phyloP scores from a whole-genome alignment of 2,113 vertebrate species.

The Aix galericulata region DNA sequence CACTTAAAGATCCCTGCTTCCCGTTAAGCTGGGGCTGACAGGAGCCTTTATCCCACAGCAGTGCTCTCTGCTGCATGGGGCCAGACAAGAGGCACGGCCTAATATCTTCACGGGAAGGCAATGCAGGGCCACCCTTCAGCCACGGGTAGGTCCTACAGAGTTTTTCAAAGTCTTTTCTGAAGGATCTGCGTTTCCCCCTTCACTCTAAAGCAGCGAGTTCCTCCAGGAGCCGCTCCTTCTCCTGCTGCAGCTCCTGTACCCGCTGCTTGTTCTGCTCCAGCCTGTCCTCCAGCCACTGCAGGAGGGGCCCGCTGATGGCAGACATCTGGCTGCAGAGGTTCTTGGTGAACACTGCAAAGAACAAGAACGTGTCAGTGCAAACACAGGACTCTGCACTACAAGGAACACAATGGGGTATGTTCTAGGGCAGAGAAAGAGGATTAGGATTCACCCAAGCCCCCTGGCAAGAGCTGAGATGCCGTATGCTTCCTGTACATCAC shows the following conservation, averaged over 20 bases:
- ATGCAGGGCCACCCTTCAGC: background rate
- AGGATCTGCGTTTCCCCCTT: background rate
- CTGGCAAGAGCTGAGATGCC: background rate
- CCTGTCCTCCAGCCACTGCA: slow-evolving; percentile 97
- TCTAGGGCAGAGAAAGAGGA: background rate
- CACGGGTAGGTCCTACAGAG: background rate
- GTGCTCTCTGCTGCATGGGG: background rate
- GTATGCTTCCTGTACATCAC: background rate
- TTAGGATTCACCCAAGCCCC: background rate
- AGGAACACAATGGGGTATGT: too few relatives aligned
- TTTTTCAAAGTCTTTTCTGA: background rate
- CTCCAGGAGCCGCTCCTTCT: slow-evolving; percentile 88
- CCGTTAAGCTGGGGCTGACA: background rate
- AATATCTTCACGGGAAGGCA: background rate
- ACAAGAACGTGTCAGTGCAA: background rate
- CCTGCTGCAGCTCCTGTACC: slow-evolving; percentile 85
- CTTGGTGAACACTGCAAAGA: slow-evolving; percentile 88
- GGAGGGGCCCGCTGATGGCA: slow-evolving; percentile 93
- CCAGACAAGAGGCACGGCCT: background rate
- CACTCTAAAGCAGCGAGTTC: slow-evolving; percentile 85
- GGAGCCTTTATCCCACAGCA: background rate
- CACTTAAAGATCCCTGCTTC: background rate
- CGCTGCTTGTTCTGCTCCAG: slow-evolving; percentile 93
- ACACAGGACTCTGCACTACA: background rate
- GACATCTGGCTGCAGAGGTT: slow-evolving; percentile 99